A percentile compares a stretch with the other conserved stretches of the same genome.
phyloP scores from a whole-genome alignment of 2,888 invertebrate genomes.

The Metopia argyrocephala region DNA sequence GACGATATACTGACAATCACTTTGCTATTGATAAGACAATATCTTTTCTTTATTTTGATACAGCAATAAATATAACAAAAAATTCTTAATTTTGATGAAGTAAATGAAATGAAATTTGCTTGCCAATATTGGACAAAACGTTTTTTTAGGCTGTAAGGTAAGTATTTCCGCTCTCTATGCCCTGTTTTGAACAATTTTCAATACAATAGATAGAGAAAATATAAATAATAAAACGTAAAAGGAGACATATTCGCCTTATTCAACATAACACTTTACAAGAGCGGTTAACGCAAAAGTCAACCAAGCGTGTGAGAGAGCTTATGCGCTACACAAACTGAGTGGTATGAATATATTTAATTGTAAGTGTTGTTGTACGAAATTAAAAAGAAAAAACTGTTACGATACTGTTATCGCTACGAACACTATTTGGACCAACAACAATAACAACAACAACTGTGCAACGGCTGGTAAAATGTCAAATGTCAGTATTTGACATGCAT shows the following conservation, averaged over 20 bases:
- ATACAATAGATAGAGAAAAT: too few species aligned
- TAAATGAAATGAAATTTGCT: conserved; percentile 43
- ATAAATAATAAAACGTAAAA: not conserved
- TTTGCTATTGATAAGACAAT: not conserved
- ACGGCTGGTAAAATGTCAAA: conserved; percentile 77
- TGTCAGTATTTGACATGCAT: conserved; percentile 79
- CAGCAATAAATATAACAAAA: conserved; percentile 43
- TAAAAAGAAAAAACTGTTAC: conserved; percentile 42
- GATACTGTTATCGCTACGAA: conserved; percentile 28
- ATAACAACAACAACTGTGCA: conserved; percentile 10
- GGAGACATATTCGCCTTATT: conserved; percentile 59
- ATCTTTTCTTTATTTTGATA: conserved; percentile 33
- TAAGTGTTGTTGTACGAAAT: conserved; percentile 13
- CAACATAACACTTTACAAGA: conserved; percentile 67
- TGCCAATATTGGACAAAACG: too few species aligned
- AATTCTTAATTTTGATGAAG: conserved; percentile 63
- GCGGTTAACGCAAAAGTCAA: conserved; percentile 65
- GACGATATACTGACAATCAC: conserved; percentile 17
- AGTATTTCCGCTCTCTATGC: not conserved
- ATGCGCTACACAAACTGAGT: not conserved
- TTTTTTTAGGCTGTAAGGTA: too few species aligned
- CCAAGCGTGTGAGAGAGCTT: conserved; percentile 37
- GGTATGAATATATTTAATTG: not conserved
- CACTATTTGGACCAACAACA: conserved; percentile 28
- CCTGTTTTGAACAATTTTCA: too few species aligned